Evolutionary conservation across 1,140 invertebrate genomes (phyloP).

Genomic region (Neotoxoptera formosana): DNA sequence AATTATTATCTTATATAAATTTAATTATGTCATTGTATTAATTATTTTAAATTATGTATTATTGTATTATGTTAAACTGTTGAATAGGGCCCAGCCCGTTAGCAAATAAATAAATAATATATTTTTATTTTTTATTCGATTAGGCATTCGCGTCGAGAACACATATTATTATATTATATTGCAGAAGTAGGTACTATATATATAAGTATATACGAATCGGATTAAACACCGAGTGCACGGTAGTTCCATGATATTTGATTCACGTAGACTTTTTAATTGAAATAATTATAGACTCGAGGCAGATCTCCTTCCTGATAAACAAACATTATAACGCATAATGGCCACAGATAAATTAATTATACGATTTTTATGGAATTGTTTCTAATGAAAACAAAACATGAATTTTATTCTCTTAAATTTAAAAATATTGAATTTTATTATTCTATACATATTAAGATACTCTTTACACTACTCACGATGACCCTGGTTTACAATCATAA

Average conservation of each 20-base stretch:
- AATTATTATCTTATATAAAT: too few relatives aligned
- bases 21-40: too few relatives aligned
- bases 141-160: not conserved
- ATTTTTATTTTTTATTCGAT: not conserved
- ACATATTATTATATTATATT: not conserved
- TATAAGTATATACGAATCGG: not conserved
- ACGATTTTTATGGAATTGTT: conserved; percentile 17
- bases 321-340: not conserved
- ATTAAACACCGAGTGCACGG: not conserved
- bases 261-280: conserved; percentile 17
- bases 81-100: too few relatives aligned
- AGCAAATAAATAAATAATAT: too few relatives aligned
- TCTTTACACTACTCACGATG: not conserved
- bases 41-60: too few relatives aligned
- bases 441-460: not conserved
- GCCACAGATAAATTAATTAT: not conserved
- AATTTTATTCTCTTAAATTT: not conserved
- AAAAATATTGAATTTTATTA: not conserved
- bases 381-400: not conserved
- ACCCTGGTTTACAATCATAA: not conserved
- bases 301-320: conserved; percentile 30
- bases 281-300: not conserved
- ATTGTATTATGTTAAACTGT: too few relatives aligned
- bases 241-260: not conserved
- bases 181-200: not conserved